phyloP scores from a whole-genome alignment of 2,113 vertebrate genomes.

The Struthidea cinerea region DNA sequence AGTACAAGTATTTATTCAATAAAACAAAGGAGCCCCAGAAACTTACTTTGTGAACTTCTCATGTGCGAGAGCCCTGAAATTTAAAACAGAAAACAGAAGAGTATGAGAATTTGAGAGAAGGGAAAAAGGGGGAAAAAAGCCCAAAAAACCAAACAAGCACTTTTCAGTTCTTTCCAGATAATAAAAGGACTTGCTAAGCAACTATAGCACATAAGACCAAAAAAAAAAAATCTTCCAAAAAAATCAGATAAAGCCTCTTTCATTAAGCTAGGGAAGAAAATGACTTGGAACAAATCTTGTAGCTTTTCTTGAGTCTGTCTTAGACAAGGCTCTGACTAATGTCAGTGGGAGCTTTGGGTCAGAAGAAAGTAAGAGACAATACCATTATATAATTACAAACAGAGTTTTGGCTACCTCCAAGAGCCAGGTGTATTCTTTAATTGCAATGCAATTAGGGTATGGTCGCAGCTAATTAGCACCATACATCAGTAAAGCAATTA shows the following conservation, averaged over 20 bases:
- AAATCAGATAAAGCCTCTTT: background rate
- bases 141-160: background rate
- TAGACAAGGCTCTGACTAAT: background rate
- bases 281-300: background rate
- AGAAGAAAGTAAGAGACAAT: background rate
- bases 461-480: slow-evolving; percentile 49
- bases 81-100: slow-evolving; percentile 5
- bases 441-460: slow-evolving; percentile 29
- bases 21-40: background rate
- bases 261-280: background rate
- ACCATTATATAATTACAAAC: background rate
- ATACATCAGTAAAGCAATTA: slow-evolving; percentile 5
- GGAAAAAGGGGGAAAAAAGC: fast-evolving
- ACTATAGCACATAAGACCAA: background rate
- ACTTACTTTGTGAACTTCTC: slow-evolving; percentile 99
- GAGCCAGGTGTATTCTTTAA: slow-evolving; percentile 65
- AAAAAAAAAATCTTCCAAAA: background rate
- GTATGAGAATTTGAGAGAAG: background rate
- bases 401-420: background rate
- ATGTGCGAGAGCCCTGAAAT: slow-evolving; percentile 91
- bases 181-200: background rate
- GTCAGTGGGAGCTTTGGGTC: background rate
- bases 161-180: background rate
- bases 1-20: background rate
- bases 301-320: background rate